These are phyloP conservation scores for Poeciliopsis retropinna DNA, from an alignment of 2,113 vertebrate species.

Conservation along the genomic window DNA sequence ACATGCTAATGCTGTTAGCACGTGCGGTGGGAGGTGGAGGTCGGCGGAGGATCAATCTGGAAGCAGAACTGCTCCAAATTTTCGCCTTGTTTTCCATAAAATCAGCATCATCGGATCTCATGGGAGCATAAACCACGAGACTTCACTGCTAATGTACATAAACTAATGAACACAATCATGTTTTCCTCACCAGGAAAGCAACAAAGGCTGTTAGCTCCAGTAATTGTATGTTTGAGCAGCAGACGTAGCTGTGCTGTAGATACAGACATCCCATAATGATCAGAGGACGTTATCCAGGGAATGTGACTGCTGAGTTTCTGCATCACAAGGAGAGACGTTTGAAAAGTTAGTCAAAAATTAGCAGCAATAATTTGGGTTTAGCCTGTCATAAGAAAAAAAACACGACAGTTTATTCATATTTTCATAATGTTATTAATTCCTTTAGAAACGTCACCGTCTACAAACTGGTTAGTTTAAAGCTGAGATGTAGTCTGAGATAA, in stretches of 20 bases:
- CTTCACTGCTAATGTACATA: constrained; percentile 72
- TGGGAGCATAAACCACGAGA: constrained; percentile 74
- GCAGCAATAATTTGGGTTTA: too few relatives aligned
- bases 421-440: too few relatives aligned
- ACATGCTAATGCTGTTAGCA: constrained; percentile 70
- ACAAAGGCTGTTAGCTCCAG: constrained; percentile 63
- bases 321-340: constrained; percentile 15
- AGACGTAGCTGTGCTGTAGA: constrained; percentile 47
- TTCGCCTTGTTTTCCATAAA: constrained; percentile 83
- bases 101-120: constrained; percentile 81
- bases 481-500: too few relatives aligned
- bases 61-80: constrained; percentile 62
- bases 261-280: constrained; percentile 65
- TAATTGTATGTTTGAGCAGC: constrained; percentile 60
- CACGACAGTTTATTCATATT: too few relatives aligned
- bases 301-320: constrained; percentile 65
- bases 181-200: constrained; percentile 72
- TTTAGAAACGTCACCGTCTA: too few relatives aligned
- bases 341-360: too few relatives aligned
- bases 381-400: too few relatives aligned
- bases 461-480: too few relatives aligned
- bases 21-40: constrained; percentile 50
- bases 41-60: constrained; percentile 12
- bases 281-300: constrained; percentile 57
- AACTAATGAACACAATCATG: constrained; percentile 40